A percentile compares a stretch with the other conserved stretches of the same genome.
Evolutionary conservation across 2,113 vertebrate species (phyloP).

Genomic region (Gobiocypris rarus): DNA sequence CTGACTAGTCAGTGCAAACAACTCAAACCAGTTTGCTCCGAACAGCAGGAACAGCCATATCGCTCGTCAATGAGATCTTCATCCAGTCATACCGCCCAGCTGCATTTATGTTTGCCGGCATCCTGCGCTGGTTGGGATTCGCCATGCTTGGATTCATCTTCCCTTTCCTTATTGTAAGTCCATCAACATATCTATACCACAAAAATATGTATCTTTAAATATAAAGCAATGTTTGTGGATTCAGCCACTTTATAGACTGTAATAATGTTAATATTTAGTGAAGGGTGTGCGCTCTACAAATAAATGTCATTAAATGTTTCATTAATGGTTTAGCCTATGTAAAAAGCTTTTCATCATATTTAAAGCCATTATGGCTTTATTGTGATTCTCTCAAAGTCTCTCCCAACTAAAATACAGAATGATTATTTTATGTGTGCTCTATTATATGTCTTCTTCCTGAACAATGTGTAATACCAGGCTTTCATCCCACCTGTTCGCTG

Average conservation of each 20-base stretch:
- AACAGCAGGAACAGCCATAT: slow-evolving; percentile 56
- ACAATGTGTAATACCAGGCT: slow-evolving; percentile 37
- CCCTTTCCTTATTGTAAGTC: slow-evolving; percentile 76
- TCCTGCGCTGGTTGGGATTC: slow-evolving; percentile 61
- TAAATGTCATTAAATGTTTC: slow-evolving; percentile 2
- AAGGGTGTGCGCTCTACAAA: background rate
- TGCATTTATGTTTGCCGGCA: slow-evolving; percentile 68
- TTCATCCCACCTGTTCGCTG: background rate
- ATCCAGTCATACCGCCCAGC: slow-evolving; percentile 71
- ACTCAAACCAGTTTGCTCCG: background rate
- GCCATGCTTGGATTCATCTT: slow-evolving; percentile 66
- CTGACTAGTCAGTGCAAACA: background rate
- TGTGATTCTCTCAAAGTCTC: background rate
- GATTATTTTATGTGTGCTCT: background rate
- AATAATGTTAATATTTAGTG: background rate
- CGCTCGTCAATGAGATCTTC: slow-evolving; percentile 72
- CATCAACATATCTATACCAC: background rate
- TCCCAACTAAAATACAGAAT: background rate
- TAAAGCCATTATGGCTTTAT: background rate
- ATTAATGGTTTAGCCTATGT: background rate
- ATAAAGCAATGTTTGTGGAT: slow-evolving; percentile 5
- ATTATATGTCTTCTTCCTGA: background rate
- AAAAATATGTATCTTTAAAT: background rate
- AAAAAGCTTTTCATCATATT: background rate
- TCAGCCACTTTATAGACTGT: background rate